Evolutionary conservation across 2,113 vertebrate genomes (phyloP).

Genomic region (Heterochromis multidens): DNA sequence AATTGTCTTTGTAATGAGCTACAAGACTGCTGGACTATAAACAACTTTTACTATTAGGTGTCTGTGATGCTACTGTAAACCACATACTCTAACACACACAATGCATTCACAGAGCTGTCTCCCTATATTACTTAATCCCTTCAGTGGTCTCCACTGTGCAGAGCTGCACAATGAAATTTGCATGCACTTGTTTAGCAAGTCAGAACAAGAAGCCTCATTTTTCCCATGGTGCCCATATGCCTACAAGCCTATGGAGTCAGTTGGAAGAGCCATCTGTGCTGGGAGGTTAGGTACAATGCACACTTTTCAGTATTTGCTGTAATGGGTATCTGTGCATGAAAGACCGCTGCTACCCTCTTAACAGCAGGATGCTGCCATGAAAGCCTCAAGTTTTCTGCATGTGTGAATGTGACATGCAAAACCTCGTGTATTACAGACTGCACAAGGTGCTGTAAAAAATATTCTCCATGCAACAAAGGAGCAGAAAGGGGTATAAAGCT

Average conservation of each 20-base stretch:
- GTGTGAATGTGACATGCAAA: background rate
- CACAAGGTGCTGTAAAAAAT: background rate
- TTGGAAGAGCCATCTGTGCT: background rate
- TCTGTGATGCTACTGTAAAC: background rate
- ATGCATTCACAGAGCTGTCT: background rate
- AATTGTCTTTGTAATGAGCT: background rate
- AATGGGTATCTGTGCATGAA: background rate
- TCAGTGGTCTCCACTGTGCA: constrained; percentile 7
- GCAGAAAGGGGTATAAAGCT: background rate
- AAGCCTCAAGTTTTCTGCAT: background rate
- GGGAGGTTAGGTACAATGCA: background rate
- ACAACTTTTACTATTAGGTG: background rate
- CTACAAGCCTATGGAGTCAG: background rate
- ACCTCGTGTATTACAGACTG: background rate
- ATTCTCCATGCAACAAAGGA: background rate
- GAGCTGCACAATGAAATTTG: constrained; percentile 14
- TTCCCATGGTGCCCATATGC: background rate
- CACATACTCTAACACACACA: background rate
- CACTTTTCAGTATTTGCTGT: background rate
- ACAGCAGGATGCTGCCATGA: constrained; percentile 1
- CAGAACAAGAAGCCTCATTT: background rate
- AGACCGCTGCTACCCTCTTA: background rate
- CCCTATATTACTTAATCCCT: background rate
- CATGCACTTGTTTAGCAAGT: background rate
- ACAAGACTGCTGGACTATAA: background rate